Base-by-base conservation (phyloP, 37 sponge, comb jelly and placozoan species). In the Bolinopsis microptera region DNA sequence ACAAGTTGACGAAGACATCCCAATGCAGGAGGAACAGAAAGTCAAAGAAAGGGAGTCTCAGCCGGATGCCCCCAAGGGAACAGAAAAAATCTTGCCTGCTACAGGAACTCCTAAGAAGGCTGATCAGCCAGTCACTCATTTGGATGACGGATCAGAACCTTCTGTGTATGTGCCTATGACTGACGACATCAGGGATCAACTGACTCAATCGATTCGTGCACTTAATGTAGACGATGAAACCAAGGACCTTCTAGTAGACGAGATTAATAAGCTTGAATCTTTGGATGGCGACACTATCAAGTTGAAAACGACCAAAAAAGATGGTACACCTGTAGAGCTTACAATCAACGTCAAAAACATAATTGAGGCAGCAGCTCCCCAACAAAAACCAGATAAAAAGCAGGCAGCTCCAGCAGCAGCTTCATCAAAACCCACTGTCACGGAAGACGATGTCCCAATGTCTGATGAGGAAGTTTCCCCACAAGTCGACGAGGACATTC, bases 281-380 rank as follows among this genome's bases (percentile, higher is more conserved):
- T 70, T 70, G 2, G 23, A 25, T 70, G 74, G 74, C 2, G 74
- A 70, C 2, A 70, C 74, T 28, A 70, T 70, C 5, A 70, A 3
- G 2, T 30, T 70, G 2, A 30, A 70, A 3, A 30, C n/a, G 23
- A 25, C 27, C 2, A 80, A 80, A 80, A 80, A 80, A 38, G 83
- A 32, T 80, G 83, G 83, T 80, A 35, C 83, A 36, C 83, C 83
- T 25, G 83, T 80, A 3, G 38, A 32, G 23, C 36, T 35, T 28
- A 32, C 18, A 33, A 80, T 36, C 5, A 80, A 80, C 36, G 35
- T 80, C 3, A 35, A 38, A 18, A 21, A 80, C 27, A 80, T 80
- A 22, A 35, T 5, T 34, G 8, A 80, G 5, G 8, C 27, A 70
- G n/a, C n/a, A n/a, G n/a, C n/a, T n/a, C n/a, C n/a, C n/a, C n/a